These are phyloP conservation scores for Pipistrellus pipistrellus DNA, from an alignment of 2,797 vertebrate genomes.

Conservation along the genomic window DNA sequence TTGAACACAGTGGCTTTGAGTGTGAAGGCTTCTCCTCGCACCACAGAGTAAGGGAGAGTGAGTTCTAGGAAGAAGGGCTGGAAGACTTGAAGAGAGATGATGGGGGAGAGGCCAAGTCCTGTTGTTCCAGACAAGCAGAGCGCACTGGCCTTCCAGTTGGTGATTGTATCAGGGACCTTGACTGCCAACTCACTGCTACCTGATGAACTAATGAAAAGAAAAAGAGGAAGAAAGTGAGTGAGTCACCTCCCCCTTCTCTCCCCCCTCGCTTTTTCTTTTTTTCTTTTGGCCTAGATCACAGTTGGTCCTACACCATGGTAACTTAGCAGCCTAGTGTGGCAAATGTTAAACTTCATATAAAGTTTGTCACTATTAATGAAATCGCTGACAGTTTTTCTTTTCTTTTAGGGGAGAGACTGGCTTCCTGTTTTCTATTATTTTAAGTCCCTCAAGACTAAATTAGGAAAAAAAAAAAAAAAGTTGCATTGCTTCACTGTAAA, in stretches of 20 bases:
- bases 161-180: constrained; percentile 89
- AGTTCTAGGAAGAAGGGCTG: constrained; percentile 94
- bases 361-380: not conserved
- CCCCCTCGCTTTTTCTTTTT: not conserved
- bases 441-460: not conserved
- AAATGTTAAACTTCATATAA: not conserved
- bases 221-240: not conserved
- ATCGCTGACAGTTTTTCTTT: not conserved
- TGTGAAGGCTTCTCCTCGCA: constrained; percentile 91
- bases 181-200: constrained; percentile 74
- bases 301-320: not conserved
- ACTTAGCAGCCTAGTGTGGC: not conserved
- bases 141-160: constrained; percentile 86
- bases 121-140: constrained; percentile 84
- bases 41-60: constrained; percentile 92
- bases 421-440: constrained; percentile 24
- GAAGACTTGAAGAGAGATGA: constrained; percentile 88
- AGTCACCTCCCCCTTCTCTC: fast-evolving
- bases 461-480: not conserved
- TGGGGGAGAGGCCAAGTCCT: constrained; percentile 91
- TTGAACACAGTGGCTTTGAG: constrained; percentile 94
- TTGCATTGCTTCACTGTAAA: not conserved
- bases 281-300: not conserved
- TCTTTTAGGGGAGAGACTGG: not conserved
- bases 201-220: constrained; percentile 70